Evolutionary conservation across 2,113 vertebrate genomes (phyloP), one percentile per base, ranked within the genome.

Genomic region (Leptodactylus fuscus): DNA sequence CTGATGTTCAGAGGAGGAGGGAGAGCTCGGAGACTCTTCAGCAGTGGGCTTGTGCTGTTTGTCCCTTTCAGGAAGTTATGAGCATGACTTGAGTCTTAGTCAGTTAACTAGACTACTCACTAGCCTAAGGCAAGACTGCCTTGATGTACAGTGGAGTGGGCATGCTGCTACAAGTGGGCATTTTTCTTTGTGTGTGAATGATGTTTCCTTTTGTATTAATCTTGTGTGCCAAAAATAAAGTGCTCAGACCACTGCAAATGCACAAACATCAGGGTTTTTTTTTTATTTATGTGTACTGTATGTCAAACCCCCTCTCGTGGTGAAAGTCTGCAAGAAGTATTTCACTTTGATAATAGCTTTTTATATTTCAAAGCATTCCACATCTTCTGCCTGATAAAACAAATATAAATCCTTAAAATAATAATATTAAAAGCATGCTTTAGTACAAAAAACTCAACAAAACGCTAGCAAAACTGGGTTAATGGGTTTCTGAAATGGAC

Each of bases 121-220:
- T 69, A 85, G 74, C 83, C 60, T 70, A 29, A 70, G 83, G 83
- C 44, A 78, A 51, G 49, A 44, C 69, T 60, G 81, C 20, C 69
- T 74, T 83, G 48, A 83, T 73, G 81, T 74, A 73, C 53, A 34
- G 20, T 78, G 60, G 44, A 67, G 46, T 69, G 24, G 44, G 74
- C 83, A 78, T 69, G 83, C 83, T 69, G 60, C 15, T 85, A 78
- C 83, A 78, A 69, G 74, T 78, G 74, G 55, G 58, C 38, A 85
- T 60, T 78, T 55, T 20, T 79, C 58, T 51, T 85, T 85, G 22
- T 76, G 29, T 49, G 41, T 34, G 27, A 78, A 8, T 20, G 65
- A 70, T 70, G 36, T 81, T 75, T 78, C 29, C 74, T 36, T 85
- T 85, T 78, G 83, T 78, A 83, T 74, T 74, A 67, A 11, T 70